Base-by-base conservation (phyloP, 2,888 invertebrate species). In the Thymelicus acteon region DNA sequence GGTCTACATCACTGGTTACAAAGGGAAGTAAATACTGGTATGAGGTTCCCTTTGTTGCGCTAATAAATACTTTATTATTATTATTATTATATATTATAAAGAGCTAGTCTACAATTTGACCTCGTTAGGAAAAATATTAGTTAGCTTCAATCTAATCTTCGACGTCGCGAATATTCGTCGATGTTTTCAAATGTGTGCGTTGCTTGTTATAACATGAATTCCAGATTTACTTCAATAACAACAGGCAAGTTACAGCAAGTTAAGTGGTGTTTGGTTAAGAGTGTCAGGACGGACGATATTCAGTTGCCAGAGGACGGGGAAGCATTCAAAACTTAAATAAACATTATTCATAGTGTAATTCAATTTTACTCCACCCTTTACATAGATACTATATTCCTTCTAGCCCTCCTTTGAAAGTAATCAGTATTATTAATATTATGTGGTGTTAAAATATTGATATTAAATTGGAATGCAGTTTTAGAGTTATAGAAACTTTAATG, bases 261-360 rank as follows among this genome's bases (percentile, higher is more conserved):
- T 39, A 76, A 84, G 84, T 89, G 86, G 85, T 83, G 90, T 87
- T 88, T 80, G 89, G 90, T 89, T 85, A 81, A 71, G 88, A 86
- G 87, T 92, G 93, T 82, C 78, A 85, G 85, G 78, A 91, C 84
- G 87, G 92, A 93, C 92, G 87, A 88, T 90, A 85, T 86, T 67
- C 81, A 86, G 87, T 88, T 87, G 90, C 86, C 84, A 82, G 87
- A 79, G 82, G 91, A 92, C 92, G 92, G 89, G 93, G 92, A 92
- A 92, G 92, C 92, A 90, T 60, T 19, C 40, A 64, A 49, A 84
- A 86, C 82, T 81, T 82, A 79, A 80, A 83, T 10, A 48, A 70
- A 70, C 19, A 15, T 60, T 79, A 80, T 81, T 81, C 82, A 78
- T 79, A 82, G 76, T 82, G 80, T 83, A 85, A 84, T 78, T 80